phyloP scores from a whole-genome alignment of 2,797 vertebrate species.

The Heliangelus exortis region DNA sequence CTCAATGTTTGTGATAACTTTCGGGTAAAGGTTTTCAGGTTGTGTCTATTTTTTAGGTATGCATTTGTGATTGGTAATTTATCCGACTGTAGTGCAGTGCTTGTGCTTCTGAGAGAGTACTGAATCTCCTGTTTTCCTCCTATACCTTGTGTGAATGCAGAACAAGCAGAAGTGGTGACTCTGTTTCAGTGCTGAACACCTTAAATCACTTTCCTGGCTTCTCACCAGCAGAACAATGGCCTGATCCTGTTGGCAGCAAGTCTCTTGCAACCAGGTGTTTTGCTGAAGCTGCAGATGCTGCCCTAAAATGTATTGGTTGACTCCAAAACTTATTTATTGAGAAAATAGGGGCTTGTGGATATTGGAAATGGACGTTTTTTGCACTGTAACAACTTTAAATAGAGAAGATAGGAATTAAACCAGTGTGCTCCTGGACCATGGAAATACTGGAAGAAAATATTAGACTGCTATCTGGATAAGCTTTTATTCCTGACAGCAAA shows the following conservation, averaged over 20 bases:
- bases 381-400: neutral
- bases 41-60: neutral
- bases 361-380: neutral
- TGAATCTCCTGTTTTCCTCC: neutral
- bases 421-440: neutral
- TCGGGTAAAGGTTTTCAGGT: neutral
- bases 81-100: neutral
- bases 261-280: neutral
- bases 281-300: neutral
- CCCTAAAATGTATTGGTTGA: neutral
- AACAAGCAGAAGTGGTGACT: neutral
- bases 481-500: neutral
- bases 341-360: neutral
- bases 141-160: neutral
- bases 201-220: neutral
- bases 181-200: neutral
- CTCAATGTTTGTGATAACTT: neutral
- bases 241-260: neutral
- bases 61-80: neutral
- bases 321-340: neutral
- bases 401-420: neutral
- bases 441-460: neutral
- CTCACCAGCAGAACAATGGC: neutral
- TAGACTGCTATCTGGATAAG: neutral
- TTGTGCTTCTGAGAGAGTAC: neutral